These are phyloP conservation scores for Drosophila silvestris DNA, from an alignment of 2,888 invertebrate genomes.

Conservation along the genomic window DNA sequence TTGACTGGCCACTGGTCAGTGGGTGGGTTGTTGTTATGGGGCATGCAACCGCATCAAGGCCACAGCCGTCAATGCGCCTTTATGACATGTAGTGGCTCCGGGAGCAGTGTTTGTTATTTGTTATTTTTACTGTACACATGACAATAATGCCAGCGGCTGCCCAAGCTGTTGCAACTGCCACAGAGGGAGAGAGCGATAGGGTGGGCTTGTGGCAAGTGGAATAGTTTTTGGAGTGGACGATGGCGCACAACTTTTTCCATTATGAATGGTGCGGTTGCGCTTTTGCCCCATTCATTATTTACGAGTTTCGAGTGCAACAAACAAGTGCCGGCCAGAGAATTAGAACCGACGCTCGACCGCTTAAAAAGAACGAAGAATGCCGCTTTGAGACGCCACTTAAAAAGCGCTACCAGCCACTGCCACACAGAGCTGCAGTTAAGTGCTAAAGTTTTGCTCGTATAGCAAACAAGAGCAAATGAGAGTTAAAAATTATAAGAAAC, in stretches of 20 bases:
- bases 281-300: slow-evolving; percentile 77
- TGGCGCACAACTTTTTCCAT: slow-evolving; percentile 74
- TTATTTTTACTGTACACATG: slow-evolving; percentile 80
- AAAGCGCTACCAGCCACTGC: slow-evolving; percentile 10
- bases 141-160: slow-evolving; percentile 71
- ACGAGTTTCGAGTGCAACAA: slow-evolving; percentile 80
- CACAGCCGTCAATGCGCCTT: slow-evolving; percentile 52
- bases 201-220: slow-evolving; percentile 65
- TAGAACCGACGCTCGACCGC: slow-evolving; percentile 73
- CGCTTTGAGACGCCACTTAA: slow-evolving; percentile 32
- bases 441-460: slow-evolving; percentile 65
- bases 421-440: slow-evolving; percentile 54
- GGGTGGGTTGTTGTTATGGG: slow-evolving; percentile 2
- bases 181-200: background rate
- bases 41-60: slow-evolving; percentile 60
- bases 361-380: slow-evolving; percentile 50
- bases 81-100: slow-evolving; percentile 49
- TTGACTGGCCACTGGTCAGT: slow-evolving; percentile 1
- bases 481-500: slow-evolving; percentile 14
- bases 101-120: slow-evolving; percentile 60
- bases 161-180: slow-evolving; percentile 7
- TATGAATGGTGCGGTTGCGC: slow-evolving; percentile 82
- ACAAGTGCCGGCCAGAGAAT: slow-evolving; percentile 79
- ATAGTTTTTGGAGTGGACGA: slow-evolving; percentile 77
- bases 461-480: slow-evolving; percentile 36